Base-by-base conservation (phyloP, 2,797 vertebrate genomes). In the Pempheris klunzingeri region DNA sequence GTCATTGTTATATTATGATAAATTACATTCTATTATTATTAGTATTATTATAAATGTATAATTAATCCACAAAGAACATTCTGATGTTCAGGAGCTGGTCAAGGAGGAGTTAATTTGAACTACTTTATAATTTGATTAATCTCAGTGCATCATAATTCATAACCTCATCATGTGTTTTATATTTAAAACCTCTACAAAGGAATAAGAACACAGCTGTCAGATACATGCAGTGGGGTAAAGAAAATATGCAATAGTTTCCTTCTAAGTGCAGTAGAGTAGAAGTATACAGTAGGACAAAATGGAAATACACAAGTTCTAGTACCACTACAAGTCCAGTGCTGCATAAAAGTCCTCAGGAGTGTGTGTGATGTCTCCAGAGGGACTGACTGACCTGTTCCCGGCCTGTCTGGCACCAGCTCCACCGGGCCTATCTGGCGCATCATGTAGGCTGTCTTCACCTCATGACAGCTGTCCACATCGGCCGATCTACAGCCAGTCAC, bases 381-480 rank as follows among this genome's bases (percentile, higher is more conserved):
- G 28, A 28, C 10, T 41, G 60, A 92, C 92, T 88, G 88, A 97
- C 97, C 97, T 94, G 95, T 82, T 39, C 89, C 93, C 38, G 96
- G 95, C 67, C 91, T 94, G 83, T 97, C 96, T 55, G 97, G 96
- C 68, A 98, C 97, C 92, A 96, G 93, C 86, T 95, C 94, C 91
- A 96, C 94, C 32, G 95, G 95, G 53, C 97, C 97, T 71, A 97
- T 96, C 71, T 97, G 96, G 46, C 96, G 96, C 92, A 97, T 94
- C 94, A 97, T 96, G 89, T 97, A 97, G 44, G 96, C 96, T 39
- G 96, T 96, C 91, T 95, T 96, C 88, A 97, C 97, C 91, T 97
- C 97, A 91, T 96, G 95, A 90, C 97, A 97, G 92, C 96, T 96
- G 86, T 95, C 95, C 54, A 94, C 88, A 62, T 83, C 85, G 83